Evolutionary conservation across 2,888 invertebrate species (phyloP), one percentile per base, ranked within the genome.

Genomic region (Apotomis betuletana): DNA sequence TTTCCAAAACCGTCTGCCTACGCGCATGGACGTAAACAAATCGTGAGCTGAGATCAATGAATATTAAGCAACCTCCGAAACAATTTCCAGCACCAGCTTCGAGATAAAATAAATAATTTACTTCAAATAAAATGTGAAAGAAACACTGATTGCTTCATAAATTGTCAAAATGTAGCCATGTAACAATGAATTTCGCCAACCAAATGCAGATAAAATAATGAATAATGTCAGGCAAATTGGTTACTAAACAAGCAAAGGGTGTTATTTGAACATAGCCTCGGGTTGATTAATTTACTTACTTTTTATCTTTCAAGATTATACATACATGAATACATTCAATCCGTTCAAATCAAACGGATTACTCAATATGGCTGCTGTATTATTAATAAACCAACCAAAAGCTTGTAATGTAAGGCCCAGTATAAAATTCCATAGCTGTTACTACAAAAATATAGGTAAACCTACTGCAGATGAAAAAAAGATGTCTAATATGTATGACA

Each of bases 91-190:
- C 84, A 82, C 86, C 86, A 82, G 87, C 82, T 81, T 79, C 77
- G 80, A 87, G 84, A 88, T 86, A 87, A 88, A 88, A 88, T 87
- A 88, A 90, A 90, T 89, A 89, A 89, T 87, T 83, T 83, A 81
- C 84, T 84, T 81, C 81, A 85, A 88, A 90, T 89, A 90, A 89
- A 90, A 83, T 84, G 79, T 80, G 83, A 87, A 87, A 88, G 85
- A 85, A 87, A 85, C 87, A 85, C 84, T 89, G 90, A 90, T 91
- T 90, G 90, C 88, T 87, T 90, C 90, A 90, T 90, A 91, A 91
- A 90, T 91, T 90, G 90, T 87, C 87, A 88, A 86, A 87, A 87
- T 80, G 84, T 85, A 85, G 81, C 82, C 79, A 80, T 81, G 80
- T 82, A 82, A 82, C 83, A 84, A 87, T 85, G 83, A 83, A 83